Evolutionary conservation across 1,140 invertebrate species (phyloP).

Genomic region (Drosophila nebulosa): DNA sequence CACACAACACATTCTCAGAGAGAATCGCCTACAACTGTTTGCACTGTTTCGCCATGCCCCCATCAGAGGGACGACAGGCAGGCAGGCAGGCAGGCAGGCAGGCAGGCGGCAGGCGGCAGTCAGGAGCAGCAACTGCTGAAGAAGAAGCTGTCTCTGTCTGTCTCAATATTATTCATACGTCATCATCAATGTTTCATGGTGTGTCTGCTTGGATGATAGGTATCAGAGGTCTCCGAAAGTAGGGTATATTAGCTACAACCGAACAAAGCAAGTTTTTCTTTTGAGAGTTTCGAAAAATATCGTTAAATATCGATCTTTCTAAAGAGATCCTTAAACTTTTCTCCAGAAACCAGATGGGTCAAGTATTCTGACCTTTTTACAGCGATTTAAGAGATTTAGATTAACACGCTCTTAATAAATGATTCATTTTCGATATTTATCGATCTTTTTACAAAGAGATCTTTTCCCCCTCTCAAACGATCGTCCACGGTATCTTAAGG

Average conservation of each 20-base stretch:
- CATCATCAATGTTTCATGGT: conserved; percentile 40
- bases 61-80: neutral
- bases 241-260: neutral
- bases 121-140: neutral
- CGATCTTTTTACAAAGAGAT: neutral
- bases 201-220: conserved; percentile 18
- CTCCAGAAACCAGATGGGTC: no score
- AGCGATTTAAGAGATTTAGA: no score
- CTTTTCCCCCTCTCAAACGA: neutral
- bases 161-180: conserved; percentile 70
- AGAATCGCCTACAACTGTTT: conserved; percentile 68
- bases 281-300: no score
- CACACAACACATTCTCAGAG: conserved; percentile 20
- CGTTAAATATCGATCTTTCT: no score
- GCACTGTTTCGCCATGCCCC: conserved; percentile 22
- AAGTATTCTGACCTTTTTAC: no score
- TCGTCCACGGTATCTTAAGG: neutral
- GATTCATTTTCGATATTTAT: no score
- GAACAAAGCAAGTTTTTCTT: no score
- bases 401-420: no score
- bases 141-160: conserved; percentile 15
- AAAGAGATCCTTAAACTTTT: neutral
- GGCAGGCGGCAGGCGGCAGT: no score
- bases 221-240: neutral
- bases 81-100: neutral